Evolutionary conservation across 2,888 invertebrate species (phyloP).

Genomic region (Nebria brevicollis): DNA sequence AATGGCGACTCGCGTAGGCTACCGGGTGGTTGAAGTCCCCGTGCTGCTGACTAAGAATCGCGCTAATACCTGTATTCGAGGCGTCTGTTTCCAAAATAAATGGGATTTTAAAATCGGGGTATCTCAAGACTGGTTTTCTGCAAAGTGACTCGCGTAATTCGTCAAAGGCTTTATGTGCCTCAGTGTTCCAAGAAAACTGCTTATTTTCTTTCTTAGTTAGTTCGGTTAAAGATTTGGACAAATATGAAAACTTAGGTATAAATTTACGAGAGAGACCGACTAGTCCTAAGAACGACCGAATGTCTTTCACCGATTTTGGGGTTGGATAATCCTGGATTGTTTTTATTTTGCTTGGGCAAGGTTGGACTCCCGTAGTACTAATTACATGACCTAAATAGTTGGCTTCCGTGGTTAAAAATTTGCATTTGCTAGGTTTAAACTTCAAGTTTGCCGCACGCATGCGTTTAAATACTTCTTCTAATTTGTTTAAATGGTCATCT

Average conservation of each 20-base stretch:
- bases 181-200: slow-evolving; percentile 48
- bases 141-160: slow-evolving; percentile 47
- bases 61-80: too few relatives aligned
- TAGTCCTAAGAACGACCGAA: slow-evolving; percentile 48
- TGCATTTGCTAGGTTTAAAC: slow-evolving; percentile 45
- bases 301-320: slow-evolving; percentile 48
- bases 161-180: slow-evolving; percentile 46
- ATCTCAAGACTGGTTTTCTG: slow-evolving; percentile 49
- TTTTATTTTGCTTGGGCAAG: slow-evolving; percentile 48
- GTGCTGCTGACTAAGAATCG: too few relatives aligned
- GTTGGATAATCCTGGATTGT: slow-evolving; percentile 49
- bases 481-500: slow-evolving; percentile 46
- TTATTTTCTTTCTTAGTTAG: slow-evolving; percentile 50
- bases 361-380: slow-evolving; percentile 45
- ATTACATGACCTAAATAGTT: slow-evolving; percentile 49
- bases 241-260: slow-evolving; percentile 51
- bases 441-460: slow-evolving; percentile 47
- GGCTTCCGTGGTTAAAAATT: slow-evolving; percentile 48
- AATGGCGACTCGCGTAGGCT: slow-evolving; percentile 52
- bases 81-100: slow-evolving; percentile 36
- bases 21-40: slow-evolving; percentile 49
- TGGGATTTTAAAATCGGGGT: slow-evolving; percentile 41
- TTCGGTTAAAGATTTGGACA: slow-evolving; percentile 51
- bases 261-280: slow-evolving; percentile 14
- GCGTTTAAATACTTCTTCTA: slow-evolving; percentile 41